phyloP scores from a whole-genome alignment of 37 sponge, comb jelly and placozoan species.

The Tethya wilhelma region DNA sequence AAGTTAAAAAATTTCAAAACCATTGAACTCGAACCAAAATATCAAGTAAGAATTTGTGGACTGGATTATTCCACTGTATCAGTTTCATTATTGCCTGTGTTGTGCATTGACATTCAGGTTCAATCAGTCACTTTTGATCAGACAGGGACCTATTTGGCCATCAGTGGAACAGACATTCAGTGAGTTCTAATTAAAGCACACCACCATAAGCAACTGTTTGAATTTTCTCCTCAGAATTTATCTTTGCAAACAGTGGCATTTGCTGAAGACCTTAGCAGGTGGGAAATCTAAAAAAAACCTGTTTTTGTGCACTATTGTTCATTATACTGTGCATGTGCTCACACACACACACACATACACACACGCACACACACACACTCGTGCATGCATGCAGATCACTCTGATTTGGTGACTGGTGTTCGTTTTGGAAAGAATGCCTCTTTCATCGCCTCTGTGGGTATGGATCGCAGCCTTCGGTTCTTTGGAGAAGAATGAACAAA shows the following conservation, averaged over 20 bases:
- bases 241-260: conserved; percentile 88
- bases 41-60: conserved; percentile 64
- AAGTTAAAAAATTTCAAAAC: conserved; percentile 98
- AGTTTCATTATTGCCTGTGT: too few relatives aligned
- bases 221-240: conserved; percentile 71
- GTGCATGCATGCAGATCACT: conserved; percentile 80
- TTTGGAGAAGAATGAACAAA: too few relatives aligned
- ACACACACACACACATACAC: too few relatives aligned
- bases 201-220: neutral
- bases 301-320: neutral
- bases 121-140: conserved; percentile 89
- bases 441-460: conserved; percentile 87
- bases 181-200: conserved; percentile 54
- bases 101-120: conserved; percentile 35
- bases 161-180: conserved; percentile 95
- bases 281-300: neutral
- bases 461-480: conserved; percentile 93
- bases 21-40: conserved; percentile 85
- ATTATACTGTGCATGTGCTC: too few relatives aligned
- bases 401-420: conserved; percentile 82
- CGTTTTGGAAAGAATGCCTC: conserved; percentile 92
- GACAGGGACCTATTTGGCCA: conserved; percentile 94
- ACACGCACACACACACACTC: too few relatives aligned
- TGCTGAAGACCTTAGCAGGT: conserved; percentile 76
- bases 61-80: too few relatives aligned